A percentile compares a stretch with the other conserved stretches of the same genome.
These are phyloP conservation scores for Gymnocypris eckloni DNA, from an alignment of 2,797 vertebrate genomes.

Conservation along the genomic window DNA sequence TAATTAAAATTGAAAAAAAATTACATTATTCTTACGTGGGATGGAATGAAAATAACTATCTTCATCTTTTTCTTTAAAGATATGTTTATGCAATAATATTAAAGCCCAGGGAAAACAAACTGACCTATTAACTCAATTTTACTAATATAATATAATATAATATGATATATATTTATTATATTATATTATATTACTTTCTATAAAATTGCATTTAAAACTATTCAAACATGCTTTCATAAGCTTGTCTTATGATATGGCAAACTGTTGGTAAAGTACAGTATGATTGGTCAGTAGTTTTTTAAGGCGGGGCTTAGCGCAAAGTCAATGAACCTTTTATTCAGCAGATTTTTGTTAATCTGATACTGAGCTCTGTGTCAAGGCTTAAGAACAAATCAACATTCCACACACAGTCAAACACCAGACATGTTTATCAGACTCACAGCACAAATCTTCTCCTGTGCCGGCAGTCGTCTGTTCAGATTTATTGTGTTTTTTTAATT, in stretches of 20 bases:
- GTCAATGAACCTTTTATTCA: constrained; percentile 20
- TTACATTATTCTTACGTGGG: neutral
- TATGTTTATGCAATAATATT: neutral
- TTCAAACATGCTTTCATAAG: neutral
- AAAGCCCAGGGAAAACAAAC: neutral
- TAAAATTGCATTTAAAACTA: neutral
- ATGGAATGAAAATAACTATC: neutral
- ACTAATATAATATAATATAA: neutral
- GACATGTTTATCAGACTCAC: constrained; percentile 49
- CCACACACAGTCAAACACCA: constrained; percentile 27
- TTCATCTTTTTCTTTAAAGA: neutral
- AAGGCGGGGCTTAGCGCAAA: constrained; percentile 11
- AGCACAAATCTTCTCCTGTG: constrained; percentile 37
- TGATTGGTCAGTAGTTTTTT: neutral
- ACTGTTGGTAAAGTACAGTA: neutral
- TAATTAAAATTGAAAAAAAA: neutral
- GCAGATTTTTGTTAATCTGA: neutral
- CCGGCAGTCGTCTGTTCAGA: constrained; percentile 16
- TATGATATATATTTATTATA: neutral
- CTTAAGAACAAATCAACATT: constrained; percentile 28
- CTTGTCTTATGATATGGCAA: neutral
- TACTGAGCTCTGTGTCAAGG: constrained; percentile 24
- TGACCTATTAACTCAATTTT: neutral
- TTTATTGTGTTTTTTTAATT: constrained; percentile 44
- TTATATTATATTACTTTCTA: neutral